Evolutionary conservation across 2,113 vertebrate genomes (phyloP).

Genomic region (Dermatemys mawii): DNA sequence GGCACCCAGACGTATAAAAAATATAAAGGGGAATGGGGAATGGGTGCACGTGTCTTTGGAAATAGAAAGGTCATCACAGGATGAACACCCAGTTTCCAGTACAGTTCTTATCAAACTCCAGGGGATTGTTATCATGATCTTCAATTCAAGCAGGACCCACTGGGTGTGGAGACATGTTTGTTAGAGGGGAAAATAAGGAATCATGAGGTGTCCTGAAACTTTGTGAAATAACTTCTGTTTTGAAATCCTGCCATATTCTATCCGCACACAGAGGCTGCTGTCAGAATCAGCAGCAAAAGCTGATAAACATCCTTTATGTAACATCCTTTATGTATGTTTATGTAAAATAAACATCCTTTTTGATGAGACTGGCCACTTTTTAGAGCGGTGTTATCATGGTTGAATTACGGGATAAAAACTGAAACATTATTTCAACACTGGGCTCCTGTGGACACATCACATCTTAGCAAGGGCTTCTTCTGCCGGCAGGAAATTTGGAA

Average conservation of each 20-base stretch:
- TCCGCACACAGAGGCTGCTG: background rate
- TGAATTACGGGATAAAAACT: background rate
- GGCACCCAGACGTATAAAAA: background rate
- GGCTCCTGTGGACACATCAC: background rate
- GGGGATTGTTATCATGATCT: background rate
- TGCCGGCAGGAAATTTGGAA: background rate
- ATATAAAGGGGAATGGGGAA: background rate
- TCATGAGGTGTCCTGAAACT: background rate
- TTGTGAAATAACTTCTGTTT: background rate
- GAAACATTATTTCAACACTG: background rate
- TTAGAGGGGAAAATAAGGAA: background rate
- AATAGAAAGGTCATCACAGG: background rate
- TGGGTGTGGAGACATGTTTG: background rate
- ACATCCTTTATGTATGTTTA: too few relatives aligned
- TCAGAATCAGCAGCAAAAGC: background rate
- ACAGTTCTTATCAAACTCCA: background rate
- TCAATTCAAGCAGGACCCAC: background rate
- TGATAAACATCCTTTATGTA: too few relatives aligned
- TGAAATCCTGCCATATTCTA: background rate
- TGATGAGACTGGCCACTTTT: background rate
- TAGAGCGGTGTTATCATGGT: background rate
- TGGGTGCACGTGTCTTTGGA: background rate
- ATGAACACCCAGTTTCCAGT: background rate
- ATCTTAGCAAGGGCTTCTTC: background rate
- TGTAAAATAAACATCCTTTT: background rate